Percentiles rank a stretch among this genome's conserved stretches.
These are phyloP conservation scores for Alexandromys fortis DNA, from an alignment of 2,113 vertebrate genomes.

Conservation along the genomic window DNA sequence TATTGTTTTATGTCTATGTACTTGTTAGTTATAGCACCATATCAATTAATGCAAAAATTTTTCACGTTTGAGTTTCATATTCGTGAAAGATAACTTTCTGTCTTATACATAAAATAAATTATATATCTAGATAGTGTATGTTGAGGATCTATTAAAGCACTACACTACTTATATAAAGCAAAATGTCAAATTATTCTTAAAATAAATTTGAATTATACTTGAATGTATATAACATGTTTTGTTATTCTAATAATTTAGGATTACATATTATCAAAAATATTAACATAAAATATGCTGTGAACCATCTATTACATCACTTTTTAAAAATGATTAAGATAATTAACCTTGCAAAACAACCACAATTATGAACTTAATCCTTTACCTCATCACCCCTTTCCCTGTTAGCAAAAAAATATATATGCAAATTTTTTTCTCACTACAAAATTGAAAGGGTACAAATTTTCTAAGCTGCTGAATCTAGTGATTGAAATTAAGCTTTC, in stretches of 20 bases:
- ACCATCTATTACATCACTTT: neutral
- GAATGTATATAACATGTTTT: constrained; percentile 42
- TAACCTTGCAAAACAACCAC: constrained; percentile 68
- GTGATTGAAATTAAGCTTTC: constrained; percentile 92
- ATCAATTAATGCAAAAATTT: neutral
- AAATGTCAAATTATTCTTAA: constrained; percentile 16
- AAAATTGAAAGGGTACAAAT: constrained; percentile 84
- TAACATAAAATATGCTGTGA: constrained; percentile 31
- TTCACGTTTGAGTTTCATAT: constrained; percentile 40
- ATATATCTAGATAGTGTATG: constrained; percentile 36
- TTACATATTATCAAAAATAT: constrained; percentile 45
- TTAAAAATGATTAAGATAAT: constrained; percentile 50
- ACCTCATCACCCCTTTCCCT: constrained; percentile 83
- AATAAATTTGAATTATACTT: constrained; percentile 38
- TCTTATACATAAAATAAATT: constrained; percentile 52
- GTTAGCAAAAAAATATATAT: constrained; percentile 74
- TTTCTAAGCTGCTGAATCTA: constrained; percentile 90
- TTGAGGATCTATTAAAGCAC: constrained; percentile 38
- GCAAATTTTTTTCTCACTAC: constrained; percentile 81
- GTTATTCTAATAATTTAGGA: constrained; percentile 31
- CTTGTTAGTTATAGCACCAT: constrained; percentile 28
- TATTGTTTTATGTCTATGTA: neutral
- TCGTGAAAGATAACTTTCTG: constrained; percentile 44
- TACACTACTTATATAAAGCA: constrained; percentile 54
- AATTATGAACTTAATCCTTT: constrained; percentile 81